These are phyloP conservation scores for Polymixis flavicincta DNA, from an alignment of 2,888 invertebrate genomes.

Conservation along the genomic window DNA sequence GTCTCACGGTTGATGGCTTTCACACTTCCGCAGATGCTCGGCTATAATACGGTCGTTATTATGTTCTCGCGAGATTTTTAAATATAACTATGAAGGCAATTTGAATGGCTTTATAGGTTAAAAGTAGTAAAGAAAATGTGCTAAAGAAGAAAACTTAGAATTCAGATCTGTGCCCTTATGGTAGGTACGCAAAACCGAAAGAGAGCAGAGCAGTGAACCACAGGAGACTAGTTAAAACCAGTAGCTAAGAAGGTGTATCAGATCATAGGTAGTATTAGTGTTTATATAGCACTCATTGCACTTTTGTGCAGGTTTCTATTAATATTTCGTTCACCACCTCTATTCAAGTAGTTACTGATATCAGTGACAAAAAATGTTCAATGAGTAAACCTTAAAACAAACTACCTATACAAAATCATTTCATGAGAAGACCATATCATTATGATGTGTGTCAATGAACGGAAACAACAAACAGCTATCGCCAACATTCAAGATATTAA, in stretches of 20 bases:
- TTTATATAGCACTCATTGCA: too few species aligned
- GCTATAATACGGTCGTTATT: background rate
- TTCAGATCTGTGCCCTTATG: too few species aligned
- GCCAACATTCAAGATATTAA: conserved; percentile 19
- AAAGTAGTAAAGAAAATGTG: background rate
- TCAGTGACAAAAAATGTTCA: background rate
- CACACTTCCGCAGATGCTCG: conserved; percentile 46
- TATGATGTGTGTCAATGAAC: conserved; percentile 19
- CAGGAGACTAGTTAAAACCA: background rate
- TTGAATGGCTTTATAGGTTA: too few species aligned
- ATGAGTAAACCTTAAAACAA: background rate
- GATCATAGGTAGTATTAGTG: too few species aligned
- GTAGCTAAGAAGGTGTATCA: background rate
- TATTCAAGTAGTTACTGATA: background rate
- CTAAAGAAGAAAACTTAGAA: background rate
- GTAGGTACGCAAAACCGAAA: background rate
- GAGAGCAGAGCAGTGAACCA: too few species aligned
- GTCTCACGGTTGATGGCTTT: conserved; percentile 48
- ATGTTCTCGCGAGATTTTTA: background rate
- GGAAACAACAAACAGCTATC: conserved; percentile 2
- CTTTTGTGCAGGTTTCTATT: too few species aligned
- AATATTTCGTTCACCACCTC: too few species aligned
- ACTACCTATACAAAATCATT: background rate
- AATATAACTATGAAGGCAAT: background rate
- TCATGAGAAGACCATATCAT: conserved; percentile 6